Base-by-base conservation (phyloP, 2,888 invertebrate genomes). In the Anagyrus pseudococci region DNA sequence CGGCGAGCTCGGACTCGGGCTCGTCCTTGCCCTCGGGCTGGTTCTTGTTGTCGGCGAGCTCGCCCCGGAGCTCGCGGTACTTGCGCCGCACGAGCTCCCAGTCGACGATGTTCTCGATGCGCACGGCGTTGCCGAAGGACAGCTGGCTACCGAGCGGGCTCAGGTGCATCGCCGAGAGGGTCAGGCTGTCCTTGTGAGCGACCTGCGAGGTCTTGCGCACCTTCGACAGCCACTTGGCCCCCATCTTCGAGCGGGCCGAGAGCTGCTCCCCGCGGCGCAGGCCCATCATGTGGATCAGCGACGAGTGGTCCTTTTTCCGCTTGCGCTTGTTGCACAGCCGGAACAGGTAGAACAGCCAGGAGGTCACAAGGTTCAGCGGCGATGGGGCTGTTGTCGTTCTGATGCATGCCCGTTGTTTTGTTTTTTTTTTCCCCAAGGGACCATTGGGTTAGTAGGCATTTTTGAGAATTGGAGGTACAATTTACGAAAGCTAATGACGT, bases 301-400 rank as follows among this genome's bases (percentile, higher is more conserved):
- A 93, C 67, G 93, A 92, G 61, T 92, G 87, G 81, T 92, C 91
- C 83, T 89, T 88, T 81, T 88, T 89, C 72, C 83, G 84, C 73
- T 86, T 78, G 66, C 88, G 86, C 71, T 87, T 87, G 86, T 89
- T 91, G 84, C 93, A 94, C 75, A 90, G 84, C 72, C 90, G 89
- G 72, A 90, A 89, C 69, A 95, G 84, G 85, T 92, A 94, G 83
- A 92, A 89, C 67, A 94, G 86, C 94, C 95, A 94, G 48, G 94
- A 95, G 48, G 97, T 98, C 75, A 99, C 88, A 70, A 99, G 87
- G 82, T 99, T 99, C 70, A 99, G 88, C 1, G 99, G 99, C 15
- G 98, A 93, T 0, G 99, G 98, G 0, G 99, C 98, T 0, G 98
- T 96, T 60, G 93, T 75, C 92, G 89, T 62, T 67, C 57, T 64